phyloP scores from a whole-genome alignment of 1,140 invertebrate genomes.

The Cydia pomonella region DNA sequence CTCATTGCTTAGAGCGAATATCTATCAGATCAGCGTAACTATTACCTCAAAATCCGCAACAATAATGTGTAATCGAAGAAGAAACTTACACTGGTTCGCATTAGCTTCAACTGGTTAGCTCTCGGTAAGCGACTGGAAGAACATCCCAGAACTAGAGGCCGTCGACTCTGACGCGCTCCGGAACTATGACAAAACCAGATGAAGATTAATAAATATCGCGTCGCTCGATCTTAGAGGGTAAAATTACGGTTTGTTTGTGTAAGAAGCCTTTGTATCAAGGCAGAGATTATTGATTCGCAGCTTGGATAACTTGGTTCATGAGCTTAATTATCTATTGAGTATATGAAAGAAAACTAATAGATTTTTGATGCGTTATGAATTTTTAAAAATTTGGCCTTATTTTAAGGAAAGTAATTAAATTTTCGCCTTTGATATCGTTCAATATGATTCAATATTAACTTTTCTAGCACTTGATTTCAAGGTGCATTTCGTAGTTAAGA shows the following conservation, averaged over 20 bases:
- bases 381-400: background rate
- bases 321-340: slow-evolving; percentile 5
- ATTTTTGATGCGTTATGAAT: background rate
- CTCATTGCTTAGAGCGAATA: background rate
- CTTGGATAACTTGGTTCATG: background rate
- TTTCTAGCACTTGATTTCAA: background rate
- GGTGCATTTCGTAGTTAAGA: slow-evolving; percentile 1
- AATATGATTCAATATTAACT: background rate
- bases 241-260: slow-evolving; percentile 22
- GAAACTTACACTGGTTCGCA: background rate
- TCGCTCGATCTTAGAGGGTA: slow-evolving; percentile 15
- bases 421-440: background rate
- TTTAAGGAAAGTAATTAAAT: slow-evolving; percentile 9
- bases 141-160: slow-evolving; percentile 49
- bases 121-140: background rate
- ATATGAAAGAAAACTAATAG: background rate
- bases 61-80: background rate
- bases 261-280: slow-evolving; percentile 1
- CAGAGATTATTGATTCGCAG: slow-evolving; percentile 1
- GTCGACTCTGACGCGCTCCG: slow-evolving; percentile 51
- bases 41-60: background rate
- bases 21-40: background rate
- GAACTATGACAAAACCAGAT: slow-evolving; percentile 30
- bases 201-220: slow-evolving; percentile 29
- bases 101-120: background rate